Conservation (phyloP, 2,797 vertebrate species). For the Malurus leucopterus region DNA sequence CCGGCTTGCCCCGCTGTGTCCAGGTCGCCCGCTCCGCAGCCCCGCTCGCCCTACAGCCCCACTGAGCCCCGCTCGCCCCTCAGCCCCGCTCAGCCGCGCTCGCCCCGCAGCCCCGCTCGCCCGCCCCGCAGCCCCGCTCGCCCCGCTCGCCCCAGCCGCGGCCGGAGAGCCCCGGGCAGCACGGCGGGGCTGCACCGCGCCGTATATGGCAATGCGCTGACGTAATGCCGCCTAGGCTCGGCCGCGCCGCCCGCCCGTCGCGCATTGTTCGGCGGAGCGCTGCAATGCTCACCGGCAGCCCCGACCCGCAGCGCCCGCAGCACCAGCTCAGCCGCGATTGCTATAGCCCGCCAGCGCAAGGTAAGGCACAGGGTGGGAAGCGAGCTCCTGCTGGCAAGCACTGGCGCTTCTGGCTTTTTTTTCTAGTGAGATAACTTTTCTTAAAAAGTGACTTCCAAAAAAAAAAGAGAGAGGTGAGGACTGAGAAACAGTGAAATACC, state of each 20-base stretch:
- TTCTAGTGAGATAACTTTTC: background rate
- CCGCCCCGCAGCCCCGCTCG: too few species aligned
- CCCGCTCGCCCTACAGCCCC: too few species aligned
- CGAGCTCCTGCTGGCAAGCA: conserved; percentile 15
- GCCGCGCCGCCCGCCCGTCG: conserved; percentile 82
- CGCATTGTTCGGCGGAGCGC: conserved; percentile 90
- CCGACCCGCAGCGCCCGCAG: conserved; percentile 65
- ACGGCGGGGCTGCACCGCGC: conserved; percentile 76
- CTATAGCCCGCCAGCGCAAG: conserved; percentile 53
- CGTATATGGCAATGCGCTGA: conserved; percentile 94
- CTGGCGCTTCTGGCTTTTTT: conserved; percentile 14
- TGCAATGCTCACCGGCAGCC: conserved; percentile 86
- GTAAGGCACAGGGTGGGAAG: conserved; percentile 69
- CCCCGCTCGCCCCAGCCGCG: background rate
- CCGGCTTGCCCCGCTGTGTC: too few species aligned
- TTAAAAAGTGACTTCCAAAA: background rate
- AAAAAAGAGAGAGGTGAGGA: background rate
- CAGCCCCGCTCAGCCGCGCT: too few species aligned
- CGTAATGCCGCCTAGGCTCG: conserved; percentile 91
- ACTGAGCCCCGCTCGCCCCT: too few species aligned
- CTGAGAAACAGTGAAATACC: background rate
- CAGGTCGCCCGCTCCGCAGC: too few species aligned
- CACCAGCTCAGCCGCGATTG: conserved; percentile 30
- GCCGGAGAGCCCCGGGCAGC: conserved; percentile 20
- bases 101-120: too few species aligned